Evolutionary conservation across 2,113 vertebrate species (phyloP).

Genomic region (Blennius ocellaris): DNA sequence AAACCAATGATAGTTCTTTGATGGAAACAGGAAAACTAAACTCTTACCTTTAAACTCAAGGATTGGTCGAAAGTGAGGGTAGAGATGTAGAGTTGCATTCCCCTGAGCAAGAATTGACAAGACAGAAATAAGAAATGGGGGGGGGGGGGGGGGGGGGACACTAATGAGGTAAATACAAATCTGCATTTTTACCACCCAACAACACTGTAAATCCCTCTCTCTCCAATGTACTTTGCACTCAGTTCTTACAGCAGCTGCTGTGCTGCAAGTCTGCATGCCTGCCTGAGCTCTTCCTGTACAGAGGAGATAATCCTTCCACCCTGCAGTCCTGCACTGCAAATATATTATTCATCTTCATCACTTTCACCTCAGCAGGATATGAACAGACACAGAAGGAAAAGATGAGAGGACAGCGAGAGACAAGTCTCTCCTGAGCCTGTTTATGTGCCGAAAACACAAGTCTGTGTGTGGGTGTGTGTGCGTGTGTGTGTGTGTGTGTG

Average conservation of each 20-base stretch:
- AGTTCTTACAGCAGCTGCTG: conserved; percentile 22
- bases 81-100: conserved; percentile 85
- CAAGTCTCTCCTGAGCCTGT: conserved; percentile 37
- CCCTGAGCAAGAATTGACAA: conserved; percentile 72
- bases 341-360: conserved; percentile 72
- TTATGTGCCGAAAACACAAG: conserved; percentile 46
- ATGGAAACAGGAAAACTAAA: neutral
- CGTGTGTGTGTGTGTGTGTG: conserved; percentile 15
- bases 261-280: conserved; percentile 52
- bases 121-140: conserved; percentile 18
- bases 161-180: conserved; percentile 28
- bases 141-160: conserved; percentile 34
- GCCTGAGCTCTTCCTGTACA: conserved; percentile 50
- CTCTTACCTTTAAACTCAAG: conserved; percentile 86
- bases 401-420: conserved; percentile 47
- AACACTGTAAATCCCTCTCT: conserved; percentile 30
- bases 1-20: neutral
- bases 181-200: conserved; percentile 3
- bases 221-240: conserved; percentile 24
- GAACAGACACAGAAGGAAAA: conserved; percentile 32
- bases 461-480: conserved; percentile 21
- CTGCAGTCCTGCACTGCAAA: conserved; percentile 66
- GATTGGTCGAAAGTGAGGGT: conserved; percentile 84
- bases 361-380: conserved; percentile 54
- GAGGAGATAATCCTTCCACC: conserved; percentile 59